Percentiles rank a stretch among this genome's conserved stretches.
Conservation (phyloP, 2,888 invertebrate species). For the Drosophila prostipennis region DNA sequence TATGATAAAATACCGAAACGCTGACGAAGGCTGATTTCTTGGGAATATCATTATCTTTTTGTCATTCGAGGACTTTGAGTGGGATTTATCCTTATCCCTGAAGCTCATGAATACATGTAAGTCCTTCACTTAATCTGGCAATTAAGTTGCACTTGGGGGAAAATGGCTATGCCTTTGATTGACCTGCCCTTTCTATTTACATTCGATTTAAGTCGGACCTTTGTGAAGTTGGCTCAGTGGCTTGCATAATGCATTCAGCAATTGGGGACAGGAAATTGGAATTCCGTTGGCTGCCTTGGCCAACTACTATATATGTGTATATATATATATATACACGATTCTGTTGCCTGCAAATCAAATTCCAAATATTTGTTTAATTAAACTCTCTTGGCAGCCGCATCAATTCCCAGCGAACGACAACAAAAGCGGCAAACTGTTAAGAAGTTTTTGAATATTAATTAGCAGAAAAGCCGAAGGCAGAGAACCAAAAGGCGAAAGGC, state of each 20-base stretch:
- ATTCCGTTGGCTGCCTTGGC: slow-evolving; percentile 21
- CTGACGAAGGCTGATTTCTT: background rate
- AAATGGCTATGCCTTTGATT: slow-evolving; percentile 14
- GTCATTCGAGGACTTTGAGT: background rate
- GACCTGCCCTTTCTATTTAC: slow-evolving; percentile 17
- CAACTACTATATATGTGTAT: background rate
- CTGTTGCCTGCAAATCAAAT: slow-evolving; percentile 30
- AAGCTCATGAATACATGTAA: background rate
- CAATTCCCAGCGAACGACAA: slow-evolving; percentile 10
- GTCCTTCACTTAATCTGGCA: slow-evolving; percentile 7
- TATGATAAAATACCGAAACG: slow-evolving; percentile 18
- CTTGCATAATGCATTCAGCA: slow-evolving; percentile 33
- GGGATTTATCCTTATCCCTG: background rate
- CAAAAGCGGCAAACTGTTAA: slow-evolving; percentile 38
- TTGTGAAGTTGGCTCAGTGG: slow-evolving; percentile 1
- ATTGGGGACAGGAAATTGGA: slow-evolving; percentile 45
- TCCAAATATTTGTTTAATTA: slow-evolving; percentile 54
- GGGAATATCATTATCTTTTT: background rate
- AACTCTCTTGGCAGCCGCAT: slow-evolving; percentile 32
- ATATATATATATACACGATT: background rate
- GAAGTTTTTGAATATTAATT: slow-evolving; percentile 56
- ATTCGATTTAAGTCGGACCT: slow-evolving; percentile 21
- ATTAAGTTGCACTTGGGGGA: slow-evolving; percentile 9
- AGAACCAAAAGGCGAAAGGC: background rate
- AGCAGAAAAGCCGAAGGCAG: slow-evolving; percentile 30